Percentiles rank a stretch among this genome's conserved stretches.
These are phyloP conservation scores for Aphelinus certus DNA, from an alignment of 1,140 invertebrate genomes.

Conservation along the genomic window DNA sequence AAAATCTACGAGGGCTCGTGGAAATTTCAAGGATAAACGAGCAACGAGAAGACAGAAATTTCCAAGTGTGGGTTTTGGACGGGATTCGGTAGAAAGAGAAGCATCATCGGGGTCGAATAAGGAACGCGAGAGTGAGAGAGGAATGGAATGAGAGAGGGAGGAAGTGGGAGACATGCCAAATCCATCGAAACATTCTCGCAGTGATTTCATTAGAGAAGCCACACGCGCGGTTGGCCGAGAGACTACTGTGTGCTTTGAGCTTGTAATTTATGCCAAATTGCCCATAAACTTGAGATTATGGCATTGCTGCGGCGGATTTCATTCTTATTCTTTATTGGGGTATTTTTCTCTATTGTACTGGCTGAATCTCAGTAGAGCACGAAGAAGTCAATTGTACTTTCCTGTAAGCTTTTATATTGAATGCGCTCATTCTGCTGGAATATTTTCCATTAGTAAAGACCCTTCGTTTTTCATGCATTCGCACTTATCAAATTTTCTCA, in stretches of 20 bases:
- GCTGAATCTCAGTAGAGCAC: not conserved
- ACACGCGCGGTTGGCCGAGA: not conserved
- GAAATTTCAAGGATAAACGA: not conserved
- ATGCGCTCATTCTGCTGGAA: too few relatives aligned
- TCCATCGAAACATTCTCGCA: conserved; percentile 34
- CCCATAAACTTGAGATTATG: conserved; percentile 37
- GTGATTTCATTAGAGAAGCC: conserved; percentile 36
- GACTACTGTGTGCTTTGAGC: not conserved
- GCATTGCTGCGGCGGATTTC: conserved; percentile 15
- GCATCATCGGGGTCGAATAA: too few relatives aligned
- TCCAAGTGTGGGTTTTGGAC: too few relatives aligned
- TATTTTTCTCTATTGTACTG: conserved; percentile 16
- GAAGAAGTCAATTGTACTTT: not conserved
- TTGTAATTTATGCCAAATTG: conserved; percentile 33
- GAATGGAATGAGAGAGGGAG: not conserved
- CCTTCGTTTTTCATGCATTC: too few relatives aligned
- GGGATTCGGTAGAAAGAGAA: too few relatives aligned
- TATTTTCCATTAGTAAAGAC: too few relatives aligned
- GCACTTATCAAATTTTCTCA: too few relatives aligned
- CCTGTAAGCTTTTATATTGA: not conserved
- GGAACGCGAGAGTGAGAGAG: not conserved
- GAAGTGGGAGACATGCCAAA: conserved; percentile 33
- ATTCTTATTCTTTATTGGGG: conserved; percentile 34
- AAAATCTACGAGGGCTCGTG: too few relatives aligned
- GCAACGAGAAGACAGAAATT: not conserved